These are phyloP conservation scores for Fopius arisanus DNA, from an alignment of 1,140 invertebrate genomes.

Conservation along the genomic window DNA sequence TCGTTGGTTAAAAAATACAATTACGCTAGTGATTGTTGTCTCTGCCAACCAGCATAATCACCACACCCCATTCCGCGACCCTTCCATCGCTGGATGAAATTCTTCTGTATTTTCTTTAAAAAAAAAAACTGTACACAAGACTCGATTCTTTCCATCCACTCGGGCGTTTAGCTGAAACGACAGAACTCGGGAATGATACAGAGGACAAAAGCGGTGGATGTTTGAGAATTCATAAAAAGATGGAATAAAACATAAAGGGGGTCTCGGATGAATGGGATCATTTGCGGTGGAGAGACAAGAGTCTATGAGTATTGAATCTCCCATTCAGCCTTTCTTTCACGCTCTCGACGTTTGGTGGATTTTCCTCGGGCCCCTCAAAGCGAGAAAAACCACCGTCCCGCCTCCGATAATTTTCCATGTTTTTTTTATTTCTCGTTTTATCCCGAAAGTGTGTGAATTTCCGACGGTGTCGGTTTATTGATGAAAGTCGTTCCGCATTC, in stretches of 20 bases:
- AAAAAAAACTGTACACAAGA: conserved; percentile 9
- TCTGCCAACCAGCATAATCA: too few relatives aligned
- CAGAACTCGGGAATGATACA: background rate
- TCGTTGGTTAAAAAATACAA: too few relatives aligned
- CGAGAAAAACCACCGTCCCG: background rate
- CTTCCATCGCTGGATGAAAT: background rate
- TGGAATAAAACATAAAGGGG: background rate
- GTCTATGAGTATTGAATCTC: conserved; percentile 21
- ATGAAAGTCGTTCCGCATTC: conserved; percentile 26
- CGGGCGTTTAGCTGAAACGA: conserved; percentile 21
- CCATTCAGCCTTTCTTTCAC: background rate
- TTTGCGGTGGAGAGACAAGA: conserved; percentile 14
- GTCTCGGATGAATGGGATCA: conserved; percentile 21
- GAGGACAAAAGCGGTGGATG: background rate
- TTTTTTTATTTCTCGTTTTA: background rate
- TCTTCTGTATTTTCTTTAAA: background rate
- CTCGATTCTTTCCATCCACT: conserved; percentile 13
- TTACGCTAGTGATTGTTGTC: too few relatives aligned
- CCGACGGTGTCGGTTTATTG: background rate
- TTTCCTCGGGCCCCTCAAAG: background rate
- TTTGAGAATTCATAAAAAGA: conserved; percentile 23
- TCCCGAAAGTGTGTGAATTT: conserved; percentile 10
- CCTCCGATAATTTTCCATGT: background rate
- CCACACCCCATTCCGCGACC: background rate
- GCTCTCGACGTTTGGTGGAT: background rate